These are phyloP conservation scores for Vespertilio murinus DNA, from an alignment of 2,797 vertebrate species.

Conservation along the genomic window DNA sequence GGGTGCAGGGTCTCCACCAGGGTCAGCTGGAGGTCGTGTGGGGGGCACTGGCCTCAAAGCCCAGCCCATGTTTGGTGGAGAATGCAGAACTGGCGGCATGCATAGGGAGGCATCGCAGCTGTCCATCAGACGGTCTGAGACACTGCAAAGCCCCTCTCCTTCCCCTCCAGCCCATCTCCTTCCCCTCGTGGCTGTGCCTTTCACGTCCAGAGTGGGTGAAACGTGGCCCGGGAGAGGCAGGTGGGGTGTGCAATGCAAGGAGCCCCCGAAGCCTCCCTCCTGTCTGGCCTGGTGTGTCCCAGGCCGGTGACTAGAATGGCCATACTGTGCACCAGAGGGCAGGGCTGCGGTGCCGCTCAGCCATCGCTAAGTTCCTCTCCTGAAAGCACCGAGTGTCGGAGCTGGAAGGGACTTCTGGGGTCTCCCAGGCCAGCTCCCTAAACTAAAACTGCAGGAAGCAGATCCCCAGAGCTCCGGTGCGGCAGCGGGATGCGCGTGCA, in stretches of 20 bases:
- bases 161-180: not conserved
- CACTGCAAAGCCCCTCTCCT: not conserved
- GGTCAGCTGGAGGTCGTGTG: not conserved
- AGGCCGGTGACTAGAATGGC: not conserved
- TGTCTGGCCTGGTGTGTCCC: fast-evolving
- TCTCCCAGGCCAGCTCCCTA: not conserved
- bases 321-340: not conserved
- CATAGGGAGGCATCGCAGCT: not conserved
- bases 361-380: not conserved
- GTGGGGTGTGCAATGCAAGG: not conserved
- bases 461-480: not conserved
- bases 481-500: no score
- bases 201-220: not conserved
- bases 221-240: not conserved
- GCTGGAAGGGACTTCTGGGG: not conserved
- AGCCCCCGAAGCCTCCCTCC: not conserved
- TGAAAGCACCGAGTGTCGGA: not conserved
- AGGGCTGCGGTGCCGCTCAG: not conserved
- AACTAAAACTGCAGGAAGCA: not conserved
- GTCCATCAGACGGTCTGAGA: not conserved
- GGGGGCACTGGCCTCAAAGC: not conserved
- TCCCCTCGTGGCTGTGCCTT: not conserved
- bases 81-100: not conserved
- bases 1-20: not conserved
- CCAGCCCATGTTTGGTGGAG: not conserved